phyloP scores from a whole-genome alignment of 1,140 invertebrate species.

The Nylanderia fulva region DNA sequence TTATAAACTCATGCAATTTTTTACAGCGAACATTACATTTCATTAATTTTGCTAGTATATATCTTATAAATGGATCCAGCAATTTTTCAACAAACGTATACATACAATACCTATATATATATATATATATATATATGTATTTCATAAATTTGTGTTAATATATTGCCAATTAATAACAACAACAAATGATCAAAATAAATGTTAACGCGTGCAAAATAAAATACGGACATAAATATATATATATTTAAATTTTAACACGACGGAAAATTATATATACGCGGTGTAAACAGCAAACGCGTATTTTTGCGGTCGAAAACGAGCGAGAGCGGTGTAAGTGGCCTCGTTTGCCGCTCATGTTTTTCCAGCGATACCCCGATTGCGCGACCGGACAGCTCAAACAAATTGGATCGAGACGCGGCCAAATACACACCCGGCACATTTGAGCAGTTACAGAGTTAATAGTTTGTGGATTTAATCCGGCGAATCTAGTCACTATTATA shows the following conservation, averaged over 20 bases:
- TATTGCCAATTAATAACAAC: background rate
- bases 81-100: too few relatives aligned
- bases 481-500: slow-evolving; percentile 63
- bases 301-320: slow-evolving; percentile 9
- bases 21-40: background rate
- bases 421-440: slow-evolving; percentile 55
- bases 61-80: too few relatives aligned
- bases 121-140: too few relatives aligned
- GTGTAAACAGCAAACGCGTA: background rate
- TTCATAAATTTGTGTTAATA: too few relatives aligned
- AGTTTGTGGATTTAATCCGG: slow-evolving; percentile 64
- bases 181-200: background rate
- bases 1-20: slow-evolving; percentile 40
- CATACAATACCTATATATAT: too few relatives aligned
- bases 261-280: background rate
- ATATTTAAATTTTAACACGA: background rate
- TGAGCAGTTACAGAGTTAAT: slow-evolving; percentile 57
- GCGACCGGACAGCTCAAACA: slow-evolving; percentile 41
- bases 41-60: background rate
- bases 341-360: background rate
- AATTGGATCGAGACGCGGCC: slow-evolving; percentile 42
- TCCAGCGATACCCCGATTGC: slow-evolving; percentile 29
- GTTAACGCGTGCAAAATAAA: background rate
- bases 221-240: too few relatives aligned
- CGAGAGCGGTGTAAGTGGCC: background rate